Conservation (phyloP, 2,888 invertebrate species). For the Litoditis marina region DNA sequence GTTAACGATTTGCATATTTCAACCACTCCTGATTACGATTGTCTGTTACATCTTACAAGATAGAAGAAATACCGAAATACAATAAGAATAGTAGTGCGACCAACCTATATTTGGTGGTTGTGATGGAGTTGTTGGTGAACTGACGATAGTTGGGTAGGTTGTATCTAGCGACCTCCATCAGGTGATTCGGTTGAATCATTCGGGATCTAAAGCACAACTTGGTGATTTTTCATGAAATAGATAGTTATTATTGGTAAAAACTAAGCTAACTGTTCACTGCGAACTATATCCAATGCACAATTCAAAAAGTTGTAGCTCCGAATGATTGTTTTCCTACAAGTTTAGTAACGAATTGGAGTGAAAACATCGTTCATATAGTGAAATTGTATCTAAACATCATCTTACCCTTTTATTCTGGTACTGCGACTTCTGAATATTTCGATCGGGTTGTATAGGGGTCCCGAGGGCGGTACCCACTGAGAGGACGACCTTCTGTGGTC, state of each 20-base stretch:
- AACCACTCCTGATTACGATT: not conserved
- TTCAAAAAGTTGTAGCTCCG: too few relatives aligned
- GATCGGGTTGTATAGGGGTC: conserved; percentile 35
- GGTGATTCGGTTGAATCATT: conserved; percentile 32
- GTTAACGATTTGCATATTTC: too few relatives aligned
- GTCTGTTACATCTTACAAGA: not conserved
- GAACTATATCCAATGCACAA: too few relatives aligned
- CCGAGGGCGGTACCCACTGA: conserved; percentile 35
- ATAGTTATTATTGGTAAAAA: too few relatives aligned
- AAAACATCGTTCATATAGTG: too few relatives aligned
- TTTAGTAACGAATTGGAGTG: too few relatives aligned
- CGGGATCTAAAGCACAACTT: conserved; percentile 39
- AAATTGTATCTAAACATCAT: not conserved
- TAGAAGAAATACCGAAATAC: not conserved
- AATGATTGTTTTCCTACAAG: too few relatives aligned
- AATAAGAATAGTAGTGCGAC: too few relatives aligned
- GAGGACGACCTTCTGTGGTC: conserved; percentile 21
- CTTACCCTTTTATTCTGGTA: conserved; percentile 28
- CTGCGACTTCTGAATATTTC: conserved; percentile 25
- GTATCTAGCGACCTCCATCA: conserved; percentile 41
- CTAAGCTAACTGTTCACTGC: too few relatives aligned
- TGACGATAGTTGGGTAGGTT: conserved; percentile 55
- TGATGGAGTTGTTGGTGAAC: conserved; percentile 78
- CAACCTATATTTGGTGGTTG: conserved; percentile 81
- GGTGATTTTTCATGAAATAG: too few relatives aligned